Percentiles rank a stretch among this genome's conserved stretches.
phyloP scores from a whole-genome alignment of 2,113 vertebrate genomes.

The Micronycteris hirsuta region DNA sequence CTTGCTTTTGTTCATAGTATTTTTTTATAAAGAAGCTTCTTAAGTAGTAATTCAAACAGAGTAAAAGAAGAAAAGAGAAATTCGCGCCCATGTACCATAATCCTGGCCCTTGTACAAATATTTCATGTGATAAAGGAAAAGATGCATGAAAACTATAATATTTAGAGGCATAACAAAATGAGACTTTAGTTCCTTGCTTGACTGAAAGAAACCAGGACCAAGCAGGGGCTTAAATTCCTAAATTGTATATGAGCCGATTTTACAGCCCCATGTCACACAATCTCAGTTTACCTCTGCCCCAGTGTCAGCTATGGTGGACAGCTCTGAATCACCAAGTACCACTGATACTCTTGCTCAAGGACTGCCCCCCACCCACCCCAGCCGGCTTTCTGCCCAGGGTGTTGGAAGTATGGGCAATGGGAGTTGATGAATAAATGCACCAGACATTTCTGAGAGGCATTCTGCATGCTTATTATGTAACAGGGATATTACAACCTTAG shows the following conservation, averaged over 20 bases:
- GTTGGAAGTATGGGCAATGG: neutral
- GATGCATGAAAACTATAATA: neutral
- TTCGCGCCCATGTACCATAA: neutral
- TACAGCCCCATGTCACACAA: neutral
- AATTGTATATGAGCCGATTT: neutral
- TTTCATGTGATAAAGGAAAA: neutral
- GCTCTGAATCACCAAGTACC: neutral
- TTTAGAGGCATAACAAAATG: neutral
- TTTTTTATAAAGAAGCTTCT: slow-evolving; percentile 4
- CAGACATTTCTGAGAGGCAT: neutral
- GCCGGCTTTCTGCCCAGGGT: neutral
- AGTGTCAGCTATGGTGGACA: neutral
- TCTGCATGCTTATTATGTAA: neutral
- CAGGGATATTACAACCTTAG: no score
- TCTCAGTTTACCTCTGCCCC: neutral
- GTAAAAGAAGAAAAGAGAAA: neutral
- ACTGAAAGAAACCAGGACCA: neutral
- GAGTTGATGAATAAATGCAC: neutral
- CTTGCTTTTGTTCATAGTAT: neutral
- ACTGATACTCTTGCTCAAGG: neutral
- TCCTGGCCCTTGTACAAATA: neutral
- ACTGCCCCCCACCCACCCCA: no score
- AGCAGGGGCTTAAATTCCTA: neutral
- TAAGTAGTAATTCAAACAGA: neutral
- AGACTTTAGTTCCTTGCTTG: neutral